A percentile compares a stretch with the other conserved stretches of the same genome.
phyloP scores from a whole-genome alignment of 2,797 vertebrate genomes.

The Sarcoramphus papa region DNA sequence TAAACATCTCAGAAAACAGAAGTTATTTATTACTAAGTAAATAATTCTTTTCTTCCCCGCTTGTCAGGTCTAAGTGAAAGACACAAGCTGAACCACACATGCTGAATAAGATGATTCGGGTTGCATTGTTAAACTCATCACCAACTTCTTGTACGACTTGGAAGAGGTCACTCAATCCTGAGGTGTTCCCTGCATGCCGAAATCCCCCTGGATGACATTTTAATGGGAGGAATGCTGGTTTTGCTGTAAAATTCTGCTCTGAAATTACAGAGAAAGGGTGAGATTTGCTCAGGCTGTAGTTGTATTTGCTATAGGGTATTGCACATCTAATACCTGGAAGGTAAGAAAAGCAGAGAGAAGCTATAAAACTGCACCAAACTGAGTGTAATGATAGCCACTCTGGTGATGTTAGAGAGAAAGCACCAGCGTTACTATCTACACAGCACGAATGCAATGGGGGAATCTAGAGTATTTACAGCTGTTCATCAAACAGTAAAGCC shows the following conservation, averaged over 20 bases:
- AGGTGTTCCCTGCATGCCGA: neutral
- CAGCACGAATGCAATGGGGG: neutral
- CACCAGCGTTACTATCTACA: neutral
- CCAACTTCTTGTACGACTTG: neutral
- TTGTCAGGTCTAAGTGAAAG: neutral
- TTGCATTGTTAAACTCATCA: neutral
- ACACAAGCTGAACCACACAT: neutral
- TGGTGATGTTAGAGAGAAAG: neutral
- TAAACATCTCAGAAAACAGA: neutral
- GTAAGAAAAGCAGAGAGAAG: neutral
- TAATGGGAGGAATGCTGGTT: neutral
- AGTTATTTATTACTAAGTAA: neutral
- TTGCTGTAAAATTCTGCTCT: neutral
- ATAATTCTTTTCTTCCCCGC: neutral
- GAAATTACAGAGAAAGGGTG: neutral
- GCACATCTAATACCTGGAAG: neutral
- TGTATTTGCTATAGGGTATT: neutral
- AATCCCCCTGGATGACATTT: neutral
- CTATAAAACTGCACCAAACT: neutral
- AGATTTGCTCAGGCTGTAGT: neutral
- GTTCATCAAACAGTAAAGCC: constrained; percentile 38
- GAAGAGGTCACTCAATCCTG: neutral
- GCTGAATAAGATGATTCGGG: neutral
- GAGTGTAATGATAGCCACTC: neutral
- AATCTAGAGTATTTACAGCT: constrained; percentile 36